These are phyloP conservation scores for Orchestia grillus DNA, from an alignment of 1,140 invertebrate genomes.

Conservation along the genomic window DNA sequence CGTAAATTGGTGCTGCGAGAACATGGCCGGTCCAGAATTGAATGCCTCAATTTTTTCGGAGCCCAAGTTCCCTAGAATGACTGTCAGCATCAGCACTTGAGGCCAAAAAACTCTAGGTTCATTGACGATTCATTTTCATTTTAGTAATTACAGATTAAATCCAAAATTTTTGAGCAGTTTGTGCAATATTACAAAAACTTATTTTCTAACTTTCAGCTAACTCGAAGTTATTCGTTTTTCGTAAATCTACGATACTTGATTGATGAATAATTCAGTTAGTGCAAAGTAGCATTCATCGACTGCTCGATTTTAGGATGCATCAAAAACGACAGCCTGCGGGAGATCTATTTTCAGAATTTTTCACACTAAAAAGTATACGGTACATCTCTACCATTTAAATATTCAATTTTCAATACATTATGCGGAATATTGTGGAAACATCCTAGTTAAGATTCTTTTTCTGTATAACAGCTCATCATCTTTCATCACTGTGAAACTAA, in stretches of 20 bases:
- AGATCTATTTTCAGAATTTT: too few relatives aligned
- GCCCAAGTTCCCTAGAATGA: background rate
- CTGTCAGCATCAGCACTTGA: background rate
- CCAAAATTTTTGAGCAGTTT: background rate
- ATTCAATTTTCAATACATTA: too few relatives aligned
- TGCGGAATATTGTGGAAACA: too few relatives aligned
- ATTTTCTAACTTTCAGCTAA: background rate
- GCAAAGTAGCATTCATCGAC: too few relatives aligned
- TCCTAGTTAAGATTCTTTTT: too few relatives aligned
- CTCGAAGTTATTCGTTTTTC: background rate
- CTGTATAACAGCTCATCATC: too few relatives aligned
- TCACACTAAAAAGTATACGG: too few relatives aligned
- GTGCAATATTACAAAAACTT: background rate
- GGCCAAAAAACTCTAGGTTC: background rate
- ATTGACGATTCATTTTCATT: background rate
- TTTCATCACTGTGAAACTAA: too few relatives aligned
- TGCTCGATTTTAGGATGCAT: too few relatives aligned
- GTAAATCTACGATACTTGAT: background rate
- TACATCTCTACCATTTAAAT: too few relatives aligned
- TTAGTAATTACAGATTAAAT: background rate
- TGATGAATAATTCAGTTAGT: background rate
- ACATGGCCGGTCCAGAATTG: background rate
- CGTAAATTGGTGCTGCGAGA: background rate
- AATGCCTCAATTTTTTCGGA: background rate
- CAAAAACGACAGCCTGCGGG: too few relatives aligned